Conservation (phyloP, 2,113 vertebrate species). For the Ailuropoda melanoleuca region DNA sequence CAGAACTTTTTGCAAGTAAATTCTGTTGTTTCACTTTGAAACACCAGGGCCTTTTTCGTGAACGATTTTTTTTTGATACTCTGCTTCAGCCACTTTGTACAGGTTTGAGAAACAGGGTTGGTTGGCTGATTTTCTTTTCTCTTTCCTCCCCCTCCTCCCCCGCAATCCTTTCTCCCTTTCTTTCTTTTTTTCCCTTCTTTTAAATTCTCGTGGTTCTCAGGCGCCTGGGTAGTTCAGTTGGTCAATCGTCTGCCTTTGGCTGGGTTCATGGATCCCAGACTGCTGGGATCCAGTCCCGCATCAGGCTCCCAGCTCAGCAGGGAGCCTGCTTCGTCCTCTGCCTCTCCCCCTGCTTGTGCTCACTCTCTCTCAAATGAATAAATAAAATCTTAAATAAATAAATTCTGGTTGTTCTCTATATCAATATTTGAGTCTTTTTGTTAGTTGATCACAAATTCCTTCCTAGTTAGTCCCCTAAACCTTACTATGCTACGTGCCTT, state of each 20-base stretch:
- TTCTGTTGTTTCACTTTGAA: slow-evolving; percentile 42
- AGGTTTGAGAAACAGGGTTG: neutral
- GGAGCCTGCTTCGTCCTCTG: neutral
- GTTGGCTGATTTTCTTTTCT: neutral
- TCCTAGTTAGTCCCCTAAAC: neutral
- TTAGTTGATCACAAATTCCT: neutral
- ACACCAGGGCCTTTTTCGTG: neutral
- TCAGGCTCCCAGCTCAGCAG: neutral
- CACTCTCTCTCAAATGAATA: neutral
- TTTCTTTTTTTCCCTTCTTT: neutral
- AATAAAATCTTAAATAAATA: neutral
- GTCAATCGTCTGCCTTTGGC: neutral
- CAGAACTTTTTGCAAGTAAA: neutral
- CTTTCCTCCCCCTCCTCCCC: neutral
- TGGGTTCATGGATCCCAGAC: neutral
- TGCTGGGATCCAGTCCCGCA: neutral
- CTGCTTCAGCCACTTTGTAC: neutral
- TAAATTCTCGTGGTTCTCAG: neutral
- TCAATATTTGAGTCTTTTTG: neutral
- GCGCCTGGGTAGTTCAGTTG: neutral
- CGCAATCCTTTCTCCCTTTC: neutral
- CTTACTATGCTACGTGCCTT: neutral
- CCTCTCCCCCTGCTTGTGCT: neutral
- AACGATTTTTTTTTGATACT: slow-evolving; percentile 9
- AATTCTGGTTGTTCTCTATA: neutral